Evolutionary conservation across 2,888 invertebrate genomes (phyloP), one percentile per base, ranked within the genome.

Genomic region (Sphinx pinastri): DNA sequence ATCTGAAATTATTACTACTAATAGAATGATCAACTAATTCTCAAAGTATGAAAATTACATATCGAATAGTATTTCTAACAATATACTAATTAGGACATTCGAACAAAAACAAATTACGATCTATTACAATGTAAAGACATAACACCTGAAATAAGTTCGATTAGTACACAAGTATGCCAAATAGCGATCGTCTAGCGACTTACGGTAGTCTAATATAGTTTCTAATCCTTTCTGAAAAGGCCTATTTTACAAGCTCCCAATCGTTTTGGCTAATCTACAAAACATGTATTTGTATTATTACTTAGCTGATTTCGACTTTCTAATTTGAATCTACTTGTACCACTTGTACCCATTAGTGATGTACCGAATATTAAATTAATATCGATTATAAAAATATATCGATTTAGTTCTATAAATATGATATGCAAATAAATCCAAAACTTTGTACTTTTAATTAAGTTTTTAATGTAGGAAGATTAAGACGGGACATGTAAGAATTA

Each of bases 241-340:
- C 12, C 19, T 63, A 49, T 63, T 63, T 63, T 63, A 49, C 63
- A 63, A 49, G 58, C 49, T 49, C 19, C 47, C 19, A 63, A 63
- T 13, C 16, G 19, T 19, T 19, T 19, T 55, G 19, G 19, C 19
- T 19, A 11, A 19, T 47, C 60, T 45, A 16, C 6, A 19, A 47
- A 60, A 45, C 47, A 19, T 12, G 12, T 12, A 63, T 19, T 16
- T 63, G 16, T 14, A 63, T 49, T 13, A 49, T 63, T 63, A 19
- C 47, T 49, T 49, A 63, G 0, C 49, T 12, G 13, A 16, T 47
- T 60, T 16, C 12, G 2, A 6, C 13, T 57, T 49, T 49, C 13
- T 49, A 49, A 63, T 49, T 19, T 19, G 63, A 63, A 19, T 63
- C 19, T 63, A 49, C 13, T 38, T 31, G 11, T 8, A 63, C 45